Evolutionary conservation across 2,113 vertebrate species (phyloP).

Genomic region (Sisor rabdophorus): DNA sequence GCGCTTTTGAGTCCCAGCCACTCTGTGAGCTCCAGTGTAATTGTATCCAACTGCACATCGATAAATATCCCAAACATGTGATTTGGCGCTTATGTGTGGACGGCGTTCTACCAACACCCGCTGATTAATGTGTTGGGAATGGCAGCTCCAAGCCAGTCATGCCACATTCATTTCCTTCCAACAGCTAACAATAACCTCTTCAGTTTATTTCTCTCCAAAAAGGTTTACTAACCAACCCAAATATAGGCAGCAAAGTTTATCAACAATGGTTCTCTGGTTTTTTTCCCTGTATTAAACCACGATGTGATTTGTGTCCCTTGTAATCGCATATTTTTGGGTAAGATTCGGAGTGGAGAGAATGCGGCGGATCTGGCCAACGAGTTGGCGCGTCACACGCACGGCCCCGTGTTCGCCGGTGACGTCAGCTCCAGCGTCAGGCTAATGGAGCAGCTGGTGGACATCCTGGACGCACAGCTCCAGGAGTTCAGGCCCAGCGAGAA

Average conservation of each 20-base stretch:
- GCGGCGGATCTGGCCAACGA: constrained; percentile 96
- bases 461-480: constrained; percentile 94
- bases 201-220: not conserved
- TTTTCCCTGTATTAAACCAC: constrained; percentile 8
- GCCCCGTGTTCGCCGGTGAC: constrained; percentile 89
- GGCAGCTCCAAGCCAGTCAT: constrained; percentile 4
- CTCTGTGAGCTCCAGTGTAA: not conserved
- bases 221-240: constrained; percentile 3
- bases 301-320: constrained; percentile 4
- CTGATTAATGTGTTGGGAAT: constrained; percentile 14
- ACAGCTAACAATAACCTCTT: constrained; percentile 15
- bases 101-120: constrained; percentile 6
- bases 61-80: not conserved
- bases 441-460: constrained; percentile 97
- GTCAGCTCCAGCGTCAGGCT: constrained; percentile 93
- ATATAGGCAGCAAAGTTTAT: constrained; percentile 20
- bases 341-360: constrained; percentile 97
- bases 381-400: constrained; percentile 93
- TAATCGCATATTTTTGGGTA: constrained; percentile 27
- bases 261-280: constrained; percentile 9
- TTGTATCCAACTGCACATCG: not conserved
- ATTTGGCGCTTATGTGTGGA: constrained; percentile 11
- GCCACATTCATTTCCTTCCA: constrained; percentile 8
- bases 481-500: constrained; percentile 90
- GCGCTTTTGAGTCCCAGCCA: not conserved